Evolutionary conservation across 2,888 invertebrate genomes (phyloP), one percentile per base, ranked within the genome.

Genomic region (Campoplex capitator): DNA sequence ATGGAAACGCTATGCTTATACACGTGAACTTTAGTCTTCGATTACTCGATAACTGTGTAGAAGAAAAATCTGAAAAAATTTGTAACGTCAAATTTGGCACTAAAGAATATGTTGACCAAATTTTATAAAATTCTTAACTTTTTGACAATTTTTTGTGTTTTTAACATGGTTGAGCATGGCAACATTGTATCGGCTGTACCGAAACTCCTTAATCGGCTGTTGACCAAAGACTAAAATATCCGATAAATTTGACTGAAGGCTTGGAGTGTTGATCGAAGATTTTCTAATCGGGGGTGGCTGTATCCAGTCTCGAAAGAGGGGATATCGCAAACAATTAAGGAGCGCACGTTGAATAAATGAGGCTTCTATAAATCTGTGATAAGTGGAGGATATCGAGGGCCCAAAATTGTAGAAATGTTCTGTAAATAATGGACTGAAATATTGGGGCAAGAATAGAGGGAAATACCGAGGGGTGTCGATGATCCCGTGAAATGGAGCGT

Each of bases 381-480:
- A 38, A 38, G 38, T 2, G 16, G 48, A 48, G 28, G 16, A 70
- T 70, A 45, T 42, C 65, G 9, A 70, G 62, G 32, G 2, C 32
- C 16, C 16, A 16, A 62, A 62, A 62, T 62, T 32, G 13, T 6
- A 13, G 62, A 62, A 32, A 62, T 62, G 32, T 16, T 62, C 13
- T 16, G 11, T 6, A 62, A 62, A 62, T 62, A 62, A 62, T 62
- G 16, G 4, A 7, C 6, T 62, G 62, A 62, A 62, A 38, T 75
- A 75, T 58, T 32, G 48, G 54, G 48, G 54, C 67, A 38, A 67
- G 56, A 54, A 74, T 78, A 56, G 77, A 38, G 80, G 80, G 77
- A 77, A 83, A 83, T 67, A 83, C 83, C 81, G 79, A 68, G 65
- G 80, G 65, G 80, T 83, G 77, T 70, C 71, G 85, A 79, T 74